Evolutionary conservation across 92 coral and sea anemone species (phyloP).

Genomic region (Nematostella vectensis): DNA sequence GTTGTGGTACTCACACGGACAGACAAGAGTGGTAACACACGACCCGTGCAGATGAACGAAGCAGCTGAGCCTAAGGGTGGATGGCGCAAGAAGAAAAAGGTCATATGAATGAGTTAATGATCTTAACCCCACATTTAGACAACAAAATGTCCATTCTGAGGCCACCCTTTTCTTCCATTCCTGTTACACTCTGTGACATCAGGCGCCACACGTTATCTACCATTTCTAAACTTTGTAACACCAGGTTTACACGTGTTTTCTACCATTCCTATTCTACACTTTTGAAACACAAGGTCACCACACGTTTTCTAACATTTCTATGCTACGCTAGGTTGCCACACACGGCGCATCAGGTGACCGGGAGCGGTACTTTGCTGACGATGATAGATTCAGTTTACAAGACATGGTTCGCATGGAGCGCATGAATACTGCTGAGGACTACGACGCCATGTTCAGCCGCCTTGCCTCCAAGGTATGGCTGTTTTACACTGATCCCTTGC

Average conservation of each 20-base stretch:
- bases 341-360: constrained; percentile 74
- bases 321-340: constrained; percentile 72
- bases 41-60: constrained; percentile 62
- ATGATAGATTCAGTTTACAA: constrained; percentile 74
- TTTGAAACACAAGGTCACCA: too few species aligned
- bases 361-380: constrained; percentile 98
- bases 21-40: constrained; percentile 78
- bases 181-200: too few species aligned
- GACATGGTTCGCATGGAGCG: constrained; percentile 92
- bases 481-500: too few species aligned
- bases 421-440: constrained; percentile 83
- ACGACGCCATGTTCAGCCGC: constrained; percentile 74
- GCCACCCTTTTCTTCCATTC: too few species aligned
- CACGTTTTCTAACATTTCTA: too few species aligned
- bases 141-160: not conserved
- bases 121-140: not conserved
- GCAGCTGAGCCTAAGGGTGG: constrained; percentile 50
- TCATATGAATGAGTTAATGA: not conserved
- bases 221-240: too few species aligned
- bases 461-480: constrained; percentile 80
- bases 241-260: too few species aligned
- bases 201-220: too few species aligned
- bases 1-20: constrained; percentile 77
- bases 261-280: too few species aligned
- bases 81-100: constrained; percentile 77